Base-by-base conservation (phyloP, 2,113 vertebrate genomes). In the Tychaedon coryphoeus region DNA sequence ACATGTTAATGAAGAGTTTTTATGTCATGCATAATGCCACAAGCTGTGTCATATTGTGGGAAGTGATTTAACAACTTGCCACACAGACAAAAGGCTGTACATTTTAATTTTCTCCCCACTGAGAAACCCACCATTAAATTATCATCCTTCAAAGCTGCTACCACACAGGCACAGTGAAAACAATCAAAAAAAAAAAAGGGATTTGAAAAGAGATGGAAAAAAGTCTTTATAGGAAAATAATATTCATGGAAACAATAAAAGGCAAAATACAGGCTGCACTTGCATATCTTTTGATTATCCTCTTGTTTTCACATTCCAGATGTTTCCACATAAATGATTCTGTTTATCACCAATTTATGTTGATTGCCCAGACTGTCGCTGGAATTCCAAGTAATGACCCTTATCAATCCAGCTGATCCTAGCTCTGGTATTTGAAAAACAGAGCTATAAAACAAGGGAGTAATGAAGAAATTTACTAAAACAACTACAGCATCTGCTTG, bases 101-200 rank as follows among this genome's bases (percentile, higher is more conserved):
- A 91, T 96, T 95, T 98, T 95, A 92, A 96, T 96, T 86, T 93
- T 94, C 58, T 83, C 23, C 86, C 95, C 79, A 87, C 83, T 94
- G 97, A 91, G 95, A 97, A 94, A 94, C 25, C 48, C 82, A 51
- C 47, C 66, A 94, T 78, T 97, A 96, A 96, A 91, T 97, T 90
- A 94, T 79, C 62, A 92, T 93, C 40, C 77, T 97, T 97, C 86
- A 94, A 83, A 90, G 78, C 43, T 92, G 75, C 56, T n/a, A 80
- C 58, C 88, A 72, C 23, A 85, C 36, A 86, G 58, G 45, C 54
- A 84, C 36, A 93, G 29, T 72, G 38, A 29, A 80, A 53, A 76
- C 43, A 88, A 61, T 70, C 8, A 1, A 15, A 54, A 53, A 53
- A 80, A 95, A 85, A 69, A 26, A 5, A 9, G 45, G 19, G 14